Conservation (phyloP, 2,113 vertebrate species). For the Hypocryptadius cinnamomeus region DNA sequence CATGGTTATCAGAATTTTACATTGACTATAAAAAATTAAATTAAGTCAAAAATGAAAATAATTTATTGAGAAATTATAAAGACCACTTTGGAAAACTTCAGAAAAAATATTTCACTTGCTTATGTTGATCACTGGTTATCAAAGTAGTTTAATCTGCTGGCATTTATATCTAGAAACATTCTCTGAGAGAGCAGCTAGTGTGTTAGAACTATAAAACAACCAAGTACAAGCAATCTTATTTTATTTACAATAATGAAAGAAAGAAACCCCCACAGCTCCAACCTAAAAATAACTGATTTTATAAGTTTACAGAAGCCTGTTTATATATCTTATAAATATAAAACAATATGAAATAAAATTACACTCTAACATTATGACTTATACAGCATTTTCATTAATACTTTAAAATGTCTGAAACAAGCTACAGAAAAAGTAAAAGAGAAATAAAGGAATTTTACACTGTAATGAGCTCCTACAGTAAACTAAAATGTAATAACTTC, state of each 20-base stretch:
- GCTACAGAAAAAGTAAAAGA: not conserved
- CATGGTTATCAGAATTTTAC: not conserved
- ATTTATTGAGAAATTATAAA: not conserved
- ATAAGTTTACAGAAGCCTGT: not conserved
- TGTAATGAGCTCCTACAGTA: not conserved
- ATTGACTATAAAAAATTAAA: not conserved
- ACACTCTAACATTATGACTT: not conserved
- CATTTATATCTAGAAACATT: not conserved
- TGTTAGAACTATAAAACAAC: not conserved
- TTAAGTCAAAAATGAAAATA: not conserved
- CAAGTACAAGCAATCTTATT: not conserved
- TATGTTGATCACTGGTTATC: not conserved
- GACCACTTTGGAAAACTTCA: not conserved
- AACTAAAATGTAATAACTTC: not conserved
- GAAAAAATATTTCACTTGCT: not conserved
- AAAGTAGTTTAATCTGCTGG: not conserved
- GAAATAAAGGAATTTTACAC: not conserved
- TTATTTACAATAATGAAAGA: not conserved
- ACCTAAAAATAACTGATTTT: not conserved
- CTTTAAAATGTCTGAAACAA: slow-evolving; percentile 23
- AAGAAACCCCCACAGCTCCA: not conserved
- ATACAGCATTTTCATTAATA: slow-evolving; percentile 23
- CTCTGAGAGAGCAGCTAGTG: not conserved
- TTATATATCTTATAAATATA: not conserved
- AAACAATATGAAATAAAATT: slow-evolving; percentile 22